phyloP scores from a whole-genome alignment of 2,113 vertebrate species.

The Atherinomorus stipes region DNA sequence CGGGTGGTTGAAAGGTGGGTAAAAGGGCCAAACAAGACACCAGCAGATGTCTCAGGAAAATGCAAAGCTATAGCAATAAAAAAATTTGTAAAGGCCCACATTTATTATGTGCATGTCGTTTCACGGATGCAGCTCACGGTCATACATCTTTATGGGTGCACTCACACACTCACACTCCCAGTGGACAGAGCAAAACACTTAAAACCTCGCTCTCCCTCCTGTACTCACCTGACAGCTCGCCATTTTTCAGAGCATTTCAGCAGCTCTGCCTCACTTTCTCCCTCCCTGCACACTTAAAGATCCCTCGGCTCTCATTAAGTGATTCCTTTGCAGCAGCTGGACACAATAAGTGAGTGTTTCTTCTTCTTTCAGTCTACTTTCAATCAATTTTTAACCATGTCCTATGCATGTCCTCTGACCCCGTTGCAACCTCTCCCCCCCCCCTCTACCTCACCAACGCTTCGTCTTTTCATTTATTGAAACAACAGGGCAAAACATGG shows the following conservation, averaged over 20 bases:
- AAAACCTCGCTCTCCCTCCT: constrained; percentile 45
- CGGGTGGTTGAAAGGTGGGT: constrained; percentile 20
- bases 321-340: constrained; percentile 48
- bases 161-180: constrained; percentile 25
- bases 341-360: constrained; percentile 32
- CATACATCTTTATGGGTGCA: constrained; percentile 23
- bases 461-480: constrained; percentile 3
- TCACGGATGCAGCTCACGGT: constrained; percentile 23
- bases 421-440: constrained; percentile 5
- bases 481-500: constrained; percentile 17
- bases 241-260: constrained; percentile 51
- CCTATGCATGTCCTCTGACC: constrained; percentile 1
- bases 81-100: background rate
- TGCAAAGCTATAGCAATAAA: background rate
- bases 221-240: constrained; percentile 52
- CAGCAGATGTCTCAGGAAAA: constrained; percentile 3
- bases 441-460: background rate
- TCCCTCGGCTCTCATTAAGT: constrained; percentile 64
- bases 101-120: background rate
- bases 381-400: constrained; percentile 42
- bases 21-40: constrained; percentile 2
- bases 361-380: constrained; percentile 36
- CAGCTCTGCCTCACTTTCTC: constrained; percentile 6
- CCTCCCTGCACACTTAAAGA: constrained; percentile 20
- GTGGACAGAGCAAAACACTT: constrained; percentile 56